These are phyloP conservation scores for Trochalopteron elliotii DNA, from an alignment of 2,113 vertebrate genomes.

Conservation along the genomic window DNA sequence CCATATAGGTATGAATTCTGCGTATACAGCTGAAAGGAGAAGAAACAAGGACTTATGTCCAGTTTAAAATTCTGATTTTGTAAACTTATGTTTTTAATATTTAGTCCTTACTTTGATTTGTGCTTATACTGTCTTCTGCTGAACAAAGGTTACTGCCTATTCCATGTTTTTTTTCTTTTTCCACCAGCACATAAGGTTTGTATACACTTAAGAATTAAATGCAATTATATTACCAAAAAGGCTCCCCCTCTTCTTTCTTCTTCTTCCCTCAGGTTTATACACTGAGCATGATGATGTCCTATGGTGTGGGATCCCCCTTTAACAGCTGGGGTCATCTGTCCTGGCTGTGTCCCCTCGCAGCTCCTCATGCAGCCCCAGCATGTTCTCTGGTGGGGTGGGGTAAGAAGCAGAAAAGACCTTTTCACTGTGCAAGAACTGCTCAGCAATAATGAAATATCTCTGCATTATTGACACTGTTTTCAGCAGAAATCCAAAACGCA, in stretches of 20 bases:
- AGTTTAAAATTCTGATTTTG: neutral
- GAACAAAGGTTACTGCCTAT: neutral
- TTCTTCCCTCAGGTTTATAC: neutral
- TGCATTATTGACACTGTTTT: neutral
- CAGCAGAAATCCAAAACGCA: neutral
- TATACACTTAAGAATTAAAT: neutral
- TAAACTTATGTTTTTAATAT: neutral
- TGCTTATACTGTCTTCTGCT: neutral
- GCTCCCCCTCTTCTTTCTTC: accelerated
- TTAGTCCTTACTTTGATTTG: neutral
- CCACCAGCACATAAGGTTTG: neutral
- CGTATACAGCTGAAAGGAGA: neutral
- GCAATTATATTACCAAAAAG: neutral
- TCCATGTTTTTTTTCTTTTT: neutral
- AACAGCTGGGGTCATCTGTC: neutral
- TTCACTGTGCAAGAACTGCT: neutral
- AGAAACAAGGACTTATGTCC: neutral
- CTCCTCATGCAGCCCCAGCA: neutral
- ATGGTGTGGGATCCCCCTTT: neutral
- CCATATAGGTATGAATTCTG: neutral
- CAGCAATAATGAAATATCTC: neutral
- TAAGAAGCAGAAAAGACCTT: neutral
- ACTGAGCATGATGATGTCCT: neutral
- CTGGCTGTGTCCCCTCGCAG: neutral
- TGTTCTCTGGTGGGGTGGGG: neutral